Evolutionary conservation across 2,888 invertebrate genomes (phyloP).

Genomic region (Hylaea fasciaria): DNA sequence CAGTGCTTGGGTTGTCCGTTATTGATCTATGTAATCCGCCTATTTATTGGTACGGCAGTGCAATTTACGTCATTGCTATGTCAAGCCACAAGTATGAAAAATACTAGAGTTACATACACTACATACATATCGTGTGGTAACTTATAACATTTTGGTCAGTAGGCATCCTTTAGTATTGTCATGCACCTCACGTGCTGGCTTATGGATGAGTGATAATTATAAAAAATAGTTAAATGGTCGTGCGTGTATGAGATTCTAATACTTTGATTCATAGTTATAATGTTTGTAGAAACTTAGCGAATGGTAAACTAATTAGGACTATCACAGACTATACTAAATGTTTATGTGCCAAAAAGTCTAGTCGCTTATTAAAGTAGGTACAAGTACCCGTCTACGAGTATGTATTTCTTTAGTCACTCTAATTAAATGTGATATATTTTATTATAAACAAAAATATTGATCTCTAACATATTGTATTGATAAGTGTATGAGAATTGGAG

Average conservation of each 20-base stretch:
- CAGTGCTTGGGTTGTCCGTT: constrained; percentile 75
- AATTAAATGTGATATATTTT: constrained; percentile 24
- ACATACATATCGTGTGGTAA: no score
- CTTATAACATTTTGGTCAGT: no score
- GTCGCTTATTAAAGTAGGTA: constrained; percentile 13
- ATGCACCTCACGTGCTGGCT: no score
- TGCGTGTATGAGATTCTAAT: constrained; percentile 1
- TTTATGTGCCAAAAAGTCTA: constrained; percentile 25
- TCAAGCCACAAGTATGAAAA: no score
- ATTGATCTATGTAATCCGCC: constrained; percentile 43
- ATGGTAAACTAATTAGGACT: neutral
- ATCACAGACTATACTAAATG: neutral
- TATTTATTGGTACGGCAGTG: neutral
- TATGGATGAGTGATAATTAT: neutral
- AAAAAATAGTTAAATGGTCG: neutral
- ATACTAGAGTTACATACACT: no score
- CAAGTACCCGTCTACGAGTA: neutral
- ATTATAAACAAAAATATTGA: constrained; percentile 6
- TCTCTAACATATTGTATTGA: constrained; percentile 5
- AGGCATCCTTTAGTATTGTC: no score
- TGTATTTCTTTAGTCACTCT: constrained; percentile 3
- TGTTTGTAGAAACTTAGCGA: neutral
- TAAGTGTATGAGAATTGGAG: neutral
- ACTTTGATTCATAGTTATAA: neutral
- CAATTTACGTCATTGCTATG: neutral